Conservation (phyloP, 2,113 vertebrate genomes). For the Tichodroma muraria region DNA sequence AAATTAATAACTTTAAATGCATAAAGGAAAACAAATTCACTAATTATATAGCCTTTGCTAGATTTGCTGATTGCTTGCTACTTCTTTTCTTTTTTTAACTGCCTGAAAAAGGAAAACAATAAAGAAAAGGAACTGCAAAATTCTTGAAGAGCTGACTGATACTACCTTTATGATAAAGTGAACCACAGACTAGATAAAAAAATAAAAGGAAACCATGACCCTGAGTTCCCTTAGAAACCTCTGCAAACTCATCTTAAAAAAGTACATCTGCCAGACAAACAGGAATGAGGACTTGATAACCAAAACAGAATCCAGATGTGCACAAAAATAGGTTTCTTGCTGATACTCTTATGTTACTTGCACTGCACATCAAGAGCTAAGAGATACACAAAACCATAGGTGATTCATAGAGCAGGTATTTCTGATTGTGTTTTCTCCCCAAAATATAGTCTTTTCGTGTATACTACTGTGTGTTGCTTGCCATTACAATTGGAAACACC, state of each 20-base stretch:
- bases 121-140: neutral
- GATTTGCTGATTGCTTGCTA: neutral
- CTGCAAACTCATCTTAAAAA: neutral
- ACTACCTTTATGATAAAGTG: neutral
- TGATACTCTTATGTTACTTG: neutral
- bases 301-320: constrained; percentile 19
- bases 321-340: neutral
- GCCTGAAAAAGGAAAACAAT: neutral
- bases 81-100: neutral
- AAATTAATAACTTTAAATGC: neutral
- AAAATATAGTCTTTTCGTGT: neutral
- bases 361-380: neutral
- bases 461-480: neutral
- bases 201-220: neutral
- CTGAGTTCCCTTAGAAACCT: neutral
- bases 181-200: neutral
- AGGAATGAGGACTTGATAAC: neutral
- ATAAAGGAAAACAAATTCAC: neutral
- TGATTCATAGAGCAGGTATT: neutral
- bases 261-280: neutral
- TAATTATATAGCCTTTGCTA: neutral
- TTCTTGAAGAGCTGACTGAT: neutral
- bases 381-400: neutral
- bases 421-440: neutral
- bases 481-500: neutral